Evolutionary conservation across 2,797 vertebrate genomes (phyloP).

Genomic region (Columba guinea): DNA sequence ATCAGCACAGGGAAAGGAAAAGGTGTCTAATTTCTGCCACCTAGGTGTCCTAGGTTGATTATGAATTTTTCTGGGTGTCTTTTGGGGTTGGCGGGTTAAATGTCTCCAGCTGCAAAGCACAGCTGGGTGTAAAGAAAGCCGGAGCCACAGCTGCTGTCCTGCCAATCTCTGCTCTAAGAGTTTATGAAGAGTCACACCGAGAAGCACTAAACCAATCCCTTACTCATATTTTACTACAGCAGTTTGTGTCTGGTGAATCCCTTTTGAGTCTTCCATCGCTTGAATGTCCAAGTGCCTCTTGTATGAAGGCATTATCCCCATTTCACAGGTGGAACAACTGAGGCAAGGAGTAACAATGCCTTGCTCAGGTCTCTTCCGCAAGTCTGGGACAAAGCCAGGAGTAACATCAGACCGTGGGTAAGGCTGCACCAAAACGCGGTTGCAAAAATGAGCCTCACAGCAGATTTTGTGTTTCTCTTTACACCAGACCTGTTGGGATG

Average conservation of each 20-base stretch:
- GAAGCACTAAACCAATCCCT: neutral
- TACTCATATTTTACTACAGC: neutral
- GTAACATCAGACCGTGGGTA: accelerated
- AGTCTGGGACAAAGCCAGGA: neutral
- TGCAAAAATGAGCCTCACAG: neutral
- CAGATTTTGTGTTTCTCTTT: neutral
- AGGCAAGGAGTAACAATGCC: accelerated
- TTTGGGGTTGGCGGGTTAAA: neutral
- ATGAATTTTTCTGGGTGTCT: neutral
- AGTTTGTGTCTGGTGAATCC: neutral
- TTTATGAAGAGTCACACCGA: neutral
- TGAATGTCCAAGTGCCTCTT: neutral
- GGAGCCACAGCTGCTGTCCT: neutral
- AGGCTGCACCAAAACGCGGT: neutral
- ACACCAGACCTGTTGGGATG: neutral
- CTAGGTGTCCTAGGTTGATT: neutral
- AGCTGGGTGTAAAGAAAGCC: neutral
- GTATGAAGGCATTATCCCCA: neutral
- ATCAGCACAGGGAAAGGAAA: neutral
- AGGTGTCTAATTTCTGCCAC: neutral
- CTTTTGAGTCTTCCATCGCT: neutral
- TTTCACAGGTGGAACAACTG: neutral
- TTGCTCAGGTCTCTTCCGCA: neutral
- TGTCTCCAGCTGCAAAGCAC: neutral
- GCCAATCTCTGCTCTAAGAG: neutral